Base-by-base conservation (phyloP, 1,140 invertebrate species). In the Neodiprion virginianus region DNA sequence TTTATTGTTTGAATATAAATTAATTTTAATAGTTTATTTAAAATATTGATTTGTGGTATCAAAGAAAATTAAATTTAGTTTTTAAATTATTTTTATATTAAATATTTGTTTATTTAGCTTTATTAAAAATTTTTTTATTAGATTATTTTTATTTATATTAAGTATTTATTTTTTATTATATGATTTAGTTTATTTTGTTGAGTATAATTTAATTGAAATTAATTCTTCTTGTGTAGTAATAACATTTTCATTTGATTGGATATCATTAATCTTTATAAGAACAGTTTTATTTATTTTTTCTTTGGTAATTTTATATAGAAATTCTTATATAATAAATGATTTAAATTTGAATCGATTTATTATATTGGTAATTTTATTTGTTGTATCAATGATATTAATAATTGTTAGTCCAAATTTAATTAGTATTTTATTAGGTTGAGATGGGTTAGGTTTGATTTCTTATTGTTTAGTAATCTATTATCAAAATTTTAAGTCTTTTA, bases 391-490 rank as follows among this genome's bases (percentile, higher is more conserved):
- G 89, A 85, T 92, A 79, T 86, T 93, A 80, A 88, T 93, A 89
- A 91, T 93, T 92, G 87, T 93, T 85, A 91, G 90, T 10, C 90
- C 90, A 78, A 92, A 92, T 91, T 86, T 93, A 86, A 86, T 93
- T 88, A 90, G 88, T 82, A 92, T 93, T 90, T 89, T 93, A 84
- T 89, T 93, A 83, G 92, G 92, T 0, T 93, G 92, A 78, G 92
- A 94, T 91, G 91, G 91, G 0, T 89, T 93, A 84, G 92, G 92
- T 0, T 85, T 92, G 80, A 86, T 91, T 81, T 93, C 92, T 80
- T 93, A 92, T 90, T 90, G 88, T 89, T 91, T 93, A 88, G 89
- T 93, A 66, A 91, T 92, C 90, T 92, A 89, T 90, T 92, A 91
- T 89, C 87, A 91, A 85, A 92, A 90, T 89, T 74, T 83, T 28